Evolutionary conservation across 2,797 vertebrate species (phyloP), one percentile per base, ranked within the genome.

Genomic region (Muscicapa striata): DNA sequence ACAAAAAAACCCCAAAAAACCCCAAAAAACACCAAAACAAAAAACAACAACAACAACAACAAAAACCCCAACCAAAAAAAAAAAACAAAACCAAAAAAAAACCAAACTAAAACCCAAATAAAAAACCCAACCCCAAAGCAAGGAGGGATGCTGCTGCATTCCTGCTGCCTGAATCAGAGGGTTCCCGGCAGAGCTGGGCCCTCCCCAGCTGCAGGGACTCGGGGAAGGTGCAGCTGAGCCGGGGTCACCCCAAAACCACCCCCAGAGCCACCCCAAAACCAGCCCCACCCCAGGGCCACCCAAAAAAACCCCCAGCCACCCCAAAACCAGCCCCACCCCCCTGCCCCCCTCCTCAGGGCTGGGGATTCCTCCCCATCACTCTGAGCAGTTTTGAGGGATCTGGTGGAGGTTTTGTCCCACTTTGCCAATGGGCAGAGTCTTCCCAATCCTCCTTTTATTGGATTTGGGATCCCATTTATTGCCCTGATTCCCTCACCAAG

Each of bases 221-320:
- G 2, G 41, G 55, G 66, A 76, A 82, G 63, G 67, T 11, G 69
- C 73, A 48, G 80, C 57, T 2, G 17, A 48, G 40, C 19, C 51
- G 12, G 15, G 49, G 12, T 49, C 10, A 0, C 2, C 55, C 45
- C 43, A 5, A 32, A n/a, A n/a, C 38, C n/a, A 23, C 5, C 30
- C 54, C 1, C 30, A 23, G 22, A 38, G 32, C 32, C n/a, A 1
- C 63, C 76, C 76, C 86, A 1, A 4, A 59, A 36, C 5, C 67
- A 16, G 82, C 40, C 26, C 48, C 48, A 16, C 48, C n/a, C n/a
- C n/a, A n/a, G n/a, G n/a, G n/a, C n/a, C n/a, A n/a, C n/a, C n/a
- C n/a, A n/a, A n/a, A n/a, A n/a, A n/a, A n/a, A n/a, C n/a, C n/a
- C n/a, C n/a, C n/a, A n/a, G n/a, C n/a, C n/a, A n/a, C n/a, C n/a